Evolutionary conservation across 2,888 invertebrate species (phyloP), one percentile per base, ranked within the genome.

Genomic region (Galerucella nymphaeae): DNA sequence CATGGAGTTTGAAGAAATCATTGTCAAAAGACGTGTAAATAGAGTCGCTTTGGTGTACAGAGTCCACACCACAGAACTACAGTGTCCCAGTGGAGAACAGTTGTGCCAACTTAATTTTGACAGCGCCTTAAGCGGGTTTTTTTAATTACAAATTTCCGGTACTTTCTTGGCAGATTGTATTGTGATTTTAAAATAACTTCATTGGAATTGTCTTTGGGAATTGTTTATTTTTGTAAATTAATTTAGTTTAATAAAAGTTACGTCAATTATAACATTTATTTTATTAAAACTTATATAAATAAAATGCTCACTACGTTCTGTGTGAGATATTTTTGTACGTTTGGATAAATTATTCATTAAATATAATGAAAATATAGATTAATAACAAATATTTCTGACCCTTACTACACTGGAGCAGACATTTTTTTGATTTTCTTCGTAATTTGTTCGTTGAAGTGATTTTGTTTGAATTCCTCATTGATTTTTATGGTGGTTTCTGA

Each of bases 401-500:
- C 9, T 4, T 45, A 42, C 62, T 57, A 69, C 8, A 16, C 38
- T 41, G 55, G 42, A 13, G 53, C 63, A 11, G 75, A 74, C n/a
- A 72, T 69, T 53, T 77, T 75, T 18, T 73, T 55, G 0, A 77
- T 67, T 66, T 75, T 74, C 53, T 59, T 62, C 30, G 59, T 73
- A 16, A 62, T 57, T 20, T 75, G 65, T 57, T 71, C 66, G 18
- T 71, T 72, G 14, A 73, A 64, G 50, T 48, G 50, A 61, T 75
- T 74, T 16, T 70, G 64, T n/a, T 64, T 67, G 13, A 68, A 66
- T 41, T 68, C 58, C 13, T 67, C 63, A 2, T 71, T 61, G 23
- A 79, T 78, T 75, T 84, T 84, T 23, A 83, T 77, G 16, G 30
- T 65, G 2, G 53, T 61, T 55, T 67, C 72, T 50, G 67, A 68